These are phyloP conservation scores for Himalopsyche tibetana DNA, from an alignment of 2,888 invertebrate species.

Conservation along the genomic window DNA sequence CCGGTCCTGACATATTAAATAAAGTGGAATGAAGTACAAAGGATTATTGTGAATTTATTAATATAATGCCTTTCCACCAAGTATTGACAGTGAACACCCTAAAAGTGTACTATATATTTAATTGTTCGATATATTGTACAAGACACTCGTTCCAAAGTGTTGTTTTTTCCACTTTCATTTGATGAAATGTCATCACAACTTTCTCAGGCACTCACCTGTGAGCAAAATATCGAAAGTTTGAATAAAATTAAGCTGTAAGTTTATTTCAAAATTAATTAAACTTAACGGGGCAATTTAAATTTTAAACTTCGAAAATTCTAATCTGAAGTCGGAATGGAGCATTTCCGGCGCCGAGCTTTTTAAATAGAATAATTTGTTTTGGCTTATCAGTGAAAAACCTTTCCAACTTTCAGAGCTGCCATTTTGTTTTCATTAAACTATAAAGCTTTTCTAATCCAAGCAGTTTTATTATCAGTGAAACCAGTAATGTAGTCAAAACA, in stretches of 20 bases:
- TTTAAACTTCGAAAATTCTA: background rate
- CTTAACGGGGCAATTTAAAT: background rate
- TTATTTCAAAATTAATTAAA: background rate
- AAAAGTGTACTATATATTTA: no score
- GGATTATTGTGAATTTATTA: no score
- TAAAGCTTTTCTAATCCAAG: background rate
- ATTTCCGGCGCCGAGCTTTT: background rate
- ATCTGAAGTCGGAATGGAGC: background rate
- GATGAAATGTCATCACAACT: no score
- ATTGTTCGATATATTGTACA: no score
- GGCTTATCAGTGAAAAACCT: background rate
- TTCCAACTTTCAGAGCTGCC: background rate
- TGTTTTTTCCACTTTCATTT: no score
- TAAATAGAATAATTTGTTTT: constrained; percentile 16
- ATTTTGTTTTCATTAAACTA: constrained; percentile 18
- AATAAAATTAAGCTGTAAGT: background rate
- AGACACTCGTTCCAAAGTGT: no score
- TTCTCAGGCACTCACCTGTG: background rate
- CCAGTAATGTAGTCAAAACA: background rate
- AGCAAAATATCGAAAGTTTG: background rate
- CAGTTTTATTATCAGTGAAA: background rate
- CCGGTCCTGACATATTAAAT: no score
- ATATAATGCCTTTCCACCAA: no score
- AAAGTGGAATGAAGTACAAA: no score
- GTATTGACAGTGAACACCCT: no score